Percentiles rank a stretch among this genome's conserved stretches.
Evolutionary conservation across 2,113 vertebrate species (phyloP).

Genomic region (Cyanoderma ruficeps): DNA sequence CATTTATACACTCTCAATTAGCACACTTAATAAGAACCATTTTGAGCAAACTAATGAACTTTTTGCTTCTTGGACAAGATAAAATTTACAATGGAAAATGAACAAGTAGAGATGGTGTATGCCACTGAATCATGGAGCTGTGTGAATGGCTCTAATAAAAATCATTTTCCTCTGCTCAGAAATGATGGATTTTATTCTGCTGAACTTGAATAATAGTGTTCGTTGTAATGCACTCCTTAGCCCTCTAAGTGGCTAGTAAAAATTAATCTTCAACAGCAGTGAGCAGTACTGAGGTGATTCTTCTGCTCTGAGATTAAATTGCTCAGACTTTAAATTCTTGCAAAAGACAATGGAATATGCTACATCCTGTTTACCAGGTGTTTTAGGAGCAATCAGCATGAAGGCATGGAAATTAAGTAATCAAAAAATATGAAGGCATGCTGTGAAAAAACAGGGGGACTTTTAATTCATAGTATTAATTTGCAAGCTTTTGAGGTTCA

Average conservation of each 20-base stretch:
- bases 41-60: constrained; percentile 59
- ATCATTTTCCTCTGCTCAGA: constrained; percentile 28
- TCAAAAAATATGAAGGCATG: not conserved
- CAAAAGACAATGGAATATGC: not conserved
- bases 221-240: constrained; percentile 9
- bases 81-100: constrained; percentile 62
- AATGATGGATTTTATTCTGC: constrained; percentile 63
- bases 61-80: constrained; percentile 52
- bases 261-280: constrained; percentile 51
- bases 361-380: constrained; percentile 51
- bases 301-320: constrained; percentile 31
- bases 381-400: constrained; percentile 3
- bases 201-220: constrained; percentile 40
- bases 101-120: constrained; percentile 9
- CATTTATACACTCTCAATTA: constrained; percentile 60
- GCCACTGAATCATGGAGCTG: constrained; percentile 46
- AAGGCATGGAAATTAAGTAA: not conserved
- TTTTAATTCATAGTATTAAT: constrained; percentile 16
- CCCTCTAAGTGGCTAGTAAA: constrained; percentile 52
- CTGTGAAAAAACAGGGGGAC: not conserved
- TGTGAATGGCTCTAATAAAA: constrained; percentile 66
- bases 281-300: constrained; percentile 8
- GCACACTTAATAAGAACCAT: constrained; percentile 41
- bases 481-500: not conserved
- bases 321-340: constrained; percentile 21